phyloP scores from a whole-genome alignment of 1,140 invertebrate species.

The Drosophila lini region DNA sequence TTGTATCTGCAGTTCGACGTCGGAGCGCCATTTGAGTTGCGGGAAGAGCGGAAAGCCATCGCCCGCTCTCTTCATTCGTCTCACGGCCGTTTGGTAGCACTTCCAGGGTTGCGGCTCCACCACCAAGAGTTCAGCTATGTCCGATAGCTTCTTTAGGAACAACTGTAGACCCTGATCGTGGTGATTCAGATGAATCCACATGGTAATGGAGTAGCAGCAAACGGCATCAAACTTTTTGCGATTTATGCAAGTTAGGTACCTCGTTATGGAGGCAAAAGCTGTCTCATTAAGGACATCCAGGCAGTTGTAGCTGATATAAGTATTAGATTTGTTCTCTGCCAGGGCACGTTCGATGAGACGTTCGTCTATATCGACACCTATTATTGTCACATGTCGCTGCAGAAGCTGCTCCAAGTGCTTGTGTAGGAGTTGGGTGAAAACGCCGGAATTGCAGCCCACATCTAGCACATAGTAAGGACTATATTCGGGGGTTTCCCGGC shows the following conservation, averaged over 20 bases:
- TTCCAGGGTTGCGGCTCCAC: constrained; percentile 94
- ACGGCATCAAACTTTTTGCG: constrained; percentile 88
- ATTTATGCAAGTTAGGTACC: constrained; percentile 84
- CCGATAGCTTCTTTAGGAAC: constrained; percentile 87
- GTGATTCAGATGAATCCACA: constrained; percentile 95
- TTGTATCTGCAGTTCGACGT: constrained; percentile 87
- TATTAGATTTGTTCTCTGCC: constrained; percentile 84
- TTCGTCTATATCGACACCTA: constrained; percentile 91
- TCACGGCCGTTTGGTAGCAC: constrained; percentile 90
- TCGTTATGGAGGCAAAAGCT: constrained; percentile 78
- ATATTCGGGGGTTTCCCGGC: background rate
- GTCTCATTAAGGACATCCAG: constrained; percentile 87
- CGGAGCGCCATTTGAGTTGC: constrained; percentile 86
- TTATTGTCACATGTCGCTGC: constrained; percentile 85
- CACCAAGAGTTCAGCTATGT: constrained; percentile 86
- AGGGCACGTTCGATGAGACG: constrained; percentile 88
- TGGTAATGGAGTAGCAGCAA: constrained; percentile 93
- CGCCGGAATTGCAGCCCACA: constrained; percentile 92
- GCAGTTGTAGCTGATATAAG: constrained; percentile 86
- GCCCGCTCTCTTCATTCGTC: constrained; percentile 87
- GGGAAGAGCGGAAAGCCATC: constrained; percentile 87
- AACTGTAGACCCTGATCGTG: constrained; percentile 89
- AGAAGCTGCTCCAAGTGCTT: constrained; percentile 46
- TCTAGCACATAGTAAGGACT: constrained; percentile 87
- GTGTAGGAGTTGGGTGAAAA: constrained; percentile 87